Evolutionary conservation across 2,113 vertebrate species (phyloP).

Genomic region (Entomyzon cyanotis): DNA sequence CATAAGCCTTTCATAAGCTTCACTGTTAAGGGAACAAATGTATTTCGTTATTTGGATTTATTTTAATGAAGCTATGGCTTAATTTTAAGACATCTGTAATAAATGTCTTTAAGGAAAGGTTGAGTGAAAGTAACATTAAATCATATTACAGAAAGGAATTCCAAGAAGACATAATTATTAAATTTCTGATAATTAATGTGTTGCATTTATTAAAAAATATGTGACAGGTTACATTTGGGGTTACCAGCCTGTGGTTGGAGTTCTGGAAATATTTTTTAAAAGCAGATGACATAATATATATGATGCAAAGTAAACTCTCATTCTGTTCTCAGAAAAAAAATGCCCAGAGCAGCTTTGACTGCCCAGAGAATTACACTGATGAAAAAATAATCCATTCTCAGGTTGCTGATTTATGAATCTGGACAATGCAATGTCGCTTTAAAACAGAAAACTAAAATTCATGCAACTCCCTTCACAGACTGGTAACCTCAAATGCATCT

Average conservation of each 20-base stretch:
- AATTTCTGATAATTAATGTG: not conserved
- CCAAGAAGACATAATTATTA: not conserved
- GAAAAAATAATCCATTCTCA: not conserved
- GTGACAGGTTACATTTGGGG: not conserved
- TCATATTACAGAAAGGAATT: slow-evolving; percentile 29
- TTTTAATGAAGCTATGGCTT: slow-evolving; percentile 4
- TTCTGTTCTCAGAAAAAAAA: not conserved
- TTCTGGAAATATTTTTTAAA: not conserved
- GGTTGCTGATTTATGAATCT: not conserved
- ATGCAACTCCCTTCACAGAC: not conserved
- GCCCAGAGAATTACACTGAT: not conserved
- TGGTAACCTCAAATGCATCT: not conserved
- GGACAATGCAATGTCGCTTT: not conserved
- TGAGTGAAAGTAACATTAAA: slow-evolving; percentile 31
- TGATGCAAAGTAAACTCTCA: not conserved
- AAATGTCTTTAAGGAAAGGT: not conserved
- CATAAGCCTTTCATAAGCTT: not conserved
- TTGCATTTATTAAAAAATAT: not conserved
- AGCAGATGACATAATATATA: not conserved
- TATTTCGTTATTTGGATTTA: slow-evolving; percentile 19
- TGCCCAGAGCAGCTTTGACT: not conserved
- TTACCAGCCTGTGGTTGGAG: not conserved
- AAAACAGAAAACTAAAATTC: not conserved
- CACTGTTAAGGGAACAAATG: not conserved
- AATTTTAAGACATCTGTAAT: not conserved